Evolutionary conservation across 2,888 invertebrate species (phyloP), one percentile per base, ranked within the genome.

Genomic region (Acanthosepion pharaonis): DNA sequence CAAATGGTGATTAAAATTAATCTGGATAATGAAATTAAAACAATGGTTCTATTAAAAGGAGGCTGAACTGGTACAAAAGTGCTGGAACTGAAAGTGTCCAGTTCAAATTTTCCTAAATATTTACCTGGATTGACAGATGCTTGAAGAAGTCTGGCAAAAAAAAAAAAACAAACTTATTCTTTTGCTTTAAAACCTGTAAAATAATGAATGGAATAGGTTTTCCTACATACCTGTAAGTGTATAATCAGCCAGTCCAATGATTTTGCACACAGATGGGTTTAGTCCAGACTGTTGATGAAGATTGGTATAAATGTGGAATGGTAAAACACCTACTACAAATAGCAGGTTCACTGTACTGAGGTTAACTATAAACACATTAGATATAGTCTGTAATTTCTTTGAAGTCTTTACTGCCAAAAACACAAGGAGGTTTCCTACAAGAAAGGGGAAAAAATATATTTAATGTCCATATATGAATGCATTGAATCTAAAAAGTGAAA

Each of bases 231-330:
- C 96, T 94, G 96, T 96, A 6, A 96, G 95, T 0, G 96, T 95
- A 94, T 96, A 96, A 48, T 96, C 95, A 4, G 95, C 64, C 53
- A 96, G 95, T 15, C 96, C 96, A 1, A 96, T 94, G 92, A 95
- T 95, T 94, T 95, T 95, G 95, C 96, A 96, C 42, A 96, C 94
- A 48, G 49, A 18, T 4, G 48, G n/a, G 25, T 95, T 94, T 18
- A 96, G 42, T 94, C 93, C 94, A 95, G 96, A 96, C 28, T 95
- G 96, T 28, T 96, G 95, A 9, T 55, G 28, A 0, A 96, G 94
- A 64, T 96, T 96, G n/a, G 96, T 96, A 95, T 96, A 96, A 94
- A 96, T 96, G 95, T 96, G 96, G 95, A 96, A 96, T 8, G 96
- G 96, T 51, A 96, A 94, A n/a, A 96, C 95, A 93, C 95, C 91